Conservation (phyloP, 1,140 invertebrate species). For the Apis laboriosa region DNA sequence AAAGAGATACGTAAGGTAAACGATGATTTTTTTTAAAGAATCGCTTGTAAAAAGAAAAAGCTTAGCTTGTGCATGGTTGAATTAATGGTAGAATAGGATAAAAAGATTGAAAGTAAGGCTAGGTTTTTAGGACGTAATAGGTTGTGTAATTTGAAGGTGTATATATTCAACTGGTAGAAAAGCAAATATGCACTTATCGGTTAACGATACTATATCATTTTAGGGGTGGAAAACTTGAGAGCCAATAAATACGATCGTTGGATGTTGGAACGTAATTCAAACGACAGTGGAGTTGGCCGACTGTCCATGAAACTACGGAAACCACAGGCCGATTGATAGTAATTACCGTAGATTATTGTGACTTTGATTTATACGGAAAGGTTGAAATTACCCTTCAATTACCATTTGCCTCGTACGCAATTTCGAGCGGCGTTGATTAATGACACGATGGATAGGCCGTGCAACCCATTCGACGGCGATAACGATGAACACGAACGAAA, state of each 20-base stretch:
- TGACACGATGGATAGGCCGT: constrained; percentile 30
- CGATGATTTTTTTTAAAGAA: too few relatives aligned
- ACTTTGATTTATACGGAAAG: constrained; percentile 66
- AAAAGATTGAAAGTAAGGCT: too few relatives aligned
- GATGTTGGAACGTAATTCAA: background rate
- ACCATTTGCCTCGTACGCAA: constrained; percentile 53
- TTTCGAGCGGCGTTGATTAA: constrained; percentile 56
- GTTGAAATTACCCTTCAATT: constrained; percentile 64
- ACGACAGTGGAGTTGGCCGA: background rate
- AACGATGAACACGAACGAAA: constrained; percentile 31
- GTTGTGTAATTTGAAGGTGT: background rate
- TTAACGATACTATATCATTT: background rate
- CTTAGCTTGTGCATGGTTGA: too few relatives aligned
- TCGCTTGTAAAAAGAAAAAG: too few relatives aligned
- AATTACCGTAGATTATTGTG: constrained; percentile 66
- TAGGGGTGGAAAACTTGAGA: background rate
- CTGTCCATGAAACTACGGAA: constrained; percentile 31
- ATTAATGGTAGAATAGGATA: too few relatives aligned
- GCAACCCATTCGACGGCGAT: constrained; percentile 30
- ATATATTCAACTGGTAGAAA: background rate
- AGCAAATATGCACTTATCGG: background rate
- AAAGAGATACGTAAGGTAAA: background rate
- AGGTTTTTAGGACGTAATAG: too few relatives aligned
- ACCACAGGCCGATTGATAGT: constrained; percentile 58
- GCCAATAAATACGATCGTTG: background rate